phyloP scores from a whole-genome alignment of 37 sponge, comb jelly and placozoan species.

The Spongilla lacustris region DNA sequence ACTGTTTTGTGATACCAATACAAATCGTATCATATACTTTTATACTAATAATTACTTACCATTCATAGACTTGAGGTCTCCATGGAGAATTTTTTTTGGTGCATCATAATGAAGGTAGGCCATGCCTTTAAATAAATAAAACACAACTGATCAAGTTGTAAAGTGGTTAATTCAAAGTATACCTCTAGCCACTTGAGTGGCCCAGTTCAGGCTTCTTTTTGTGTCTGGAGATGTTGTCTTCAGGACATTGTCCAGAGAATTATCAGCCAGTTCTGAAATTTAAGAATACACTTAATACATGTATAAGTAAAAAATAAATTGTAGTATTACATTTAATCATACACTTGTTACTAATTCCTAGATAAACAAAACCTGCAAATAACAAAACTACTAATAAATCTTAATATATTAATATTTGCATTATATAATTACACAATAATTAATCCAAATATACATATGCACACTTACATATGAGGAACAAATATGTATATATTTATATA shows the following conservation, averaged over 20 bases:
- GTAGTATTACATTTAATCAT: no score
- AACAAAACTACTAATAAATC: no score
- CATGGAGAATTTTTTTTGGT: neutral
- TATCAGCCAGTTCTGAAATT: neutral
- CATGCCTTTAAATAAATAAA: neutral
- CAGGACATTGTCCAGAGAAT: neutral
- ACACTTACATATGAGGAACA: no score
- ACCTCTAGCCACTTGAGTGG: neutral
- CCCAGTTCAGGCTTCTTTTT: neutral
- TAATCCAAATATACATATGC: no score
- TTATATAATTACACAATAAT: no score
- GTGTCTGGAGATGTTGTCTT: neutral
- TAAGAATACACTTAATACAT: no score
- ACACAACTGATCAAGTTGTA: neutral
- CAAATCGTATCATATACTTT: neutral
- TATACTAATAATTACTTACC: neutral
- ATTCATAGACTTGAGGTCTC: neutral
- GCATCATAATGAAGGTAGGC: neutral
- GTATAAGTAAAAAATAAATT: no score
- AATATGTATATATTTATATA: no score
- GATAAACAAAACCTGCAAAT: no score
- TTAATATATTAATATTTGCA: no score
- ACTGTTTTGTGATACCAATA: neutral
- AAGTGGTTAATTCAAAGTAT: neutral
- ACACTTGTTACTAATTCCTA: no score